Conservation (phyloP, 2,113 vertebrate genomes). For the Aegotheles bennettii region DNA sequence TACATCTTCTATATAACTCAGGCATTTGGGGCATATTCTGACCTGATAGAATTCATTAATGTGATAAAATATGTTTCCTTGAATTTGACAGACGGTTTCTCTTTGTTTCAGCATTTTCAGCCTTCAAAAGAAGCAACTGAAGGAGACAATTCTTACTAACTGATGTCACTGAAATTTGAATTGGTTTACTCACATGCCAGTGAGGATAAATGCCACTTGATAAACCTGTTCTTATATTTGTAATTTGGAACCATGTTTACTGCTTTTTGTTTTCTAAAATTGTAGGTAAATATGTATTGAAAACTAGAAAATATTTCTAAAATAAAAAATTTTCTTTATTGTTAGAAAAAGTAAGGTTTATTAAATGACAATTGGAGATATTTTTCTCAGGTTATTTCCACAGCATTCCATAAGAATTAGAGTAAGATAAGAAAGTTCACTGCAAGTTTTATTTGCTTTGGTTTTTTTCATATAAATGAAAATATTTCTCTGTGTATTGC, state of each 20-base stretch:
- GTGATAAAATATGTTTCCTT: not conserved
- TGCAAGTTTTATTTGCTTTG: not conserved
- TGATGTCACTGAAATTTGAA: not conserved
- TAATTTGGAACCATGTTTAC: not conserved
- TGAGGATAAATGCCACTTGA: not conserved
- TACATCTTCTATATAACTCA: not conserved
- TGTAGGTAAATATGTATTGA: not conserved
- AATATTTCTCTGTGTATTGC: not conserved
- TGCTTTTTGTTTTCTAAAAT: not conserved
- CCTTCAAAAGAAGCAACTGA: not conserved
- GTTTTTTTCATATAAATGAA: not conserved
- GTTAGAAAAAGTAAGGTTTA: not conserved
- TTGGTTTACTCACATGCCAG: not conserved
- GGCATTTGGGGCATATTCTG: not conserved
- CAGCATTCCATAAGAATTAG: not conserved
- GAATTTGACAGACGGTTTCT: not conserved
- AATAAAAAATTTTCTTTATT: not conserved
- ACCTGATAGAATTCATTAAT: not conserved
- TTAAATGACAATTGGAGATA: not conserved
- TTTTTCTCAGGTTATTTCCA: not conserved
- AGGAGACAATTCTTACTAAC: not conserved
- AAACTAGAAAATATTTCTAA: not conserved
- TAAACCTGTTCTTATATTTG: not conserved
- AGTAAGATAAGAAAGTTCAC: not conserved
- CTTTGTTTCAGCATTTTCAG: not conserved